A percentile compares a stretch with the other conserved stretches of the same genome.
Evolutionary conservation across 2,888 invertebrate species (phyloP).

Genomic region (Platycnemis pennipes): DNA sequence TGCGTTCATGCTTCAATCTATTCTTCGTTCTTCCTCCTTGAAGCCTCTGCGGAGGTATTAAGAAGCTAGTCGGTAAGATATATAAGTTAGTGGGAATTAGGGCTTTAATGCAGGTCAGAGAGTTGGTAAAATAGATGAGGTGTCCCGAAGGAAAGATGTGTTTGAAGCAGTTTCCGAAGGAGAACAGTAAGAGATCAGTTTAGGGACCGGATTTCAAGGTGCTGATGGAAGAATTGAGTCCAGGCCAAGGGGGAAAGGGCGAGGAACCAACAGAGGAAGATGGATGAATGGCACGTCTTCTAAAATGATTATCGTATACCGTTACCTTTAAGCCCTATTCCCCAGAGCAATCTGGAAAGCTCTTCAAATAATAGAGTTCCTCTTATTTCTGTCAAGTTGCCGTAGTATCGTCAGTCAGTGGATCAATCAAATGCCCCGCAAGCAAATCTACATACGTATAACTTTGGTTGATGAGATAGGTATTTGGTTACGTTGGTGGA

Average conservation of each 20-base stretch:
- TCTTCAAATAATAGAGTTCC: neutral
- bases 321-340: neutral
- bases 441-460: neutral
- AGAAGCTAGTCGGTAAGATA: neutral
- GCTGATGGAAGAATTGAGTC: neutral
- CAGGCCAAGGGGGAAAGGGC: neutral
- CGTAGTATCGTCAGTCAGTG: neutral
- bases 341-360: neutral
- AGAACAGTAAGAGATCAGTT: neutral
- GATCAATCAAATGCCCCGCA: neutral
- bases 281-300: neutral
- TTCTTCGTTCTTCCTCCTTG: neutral
- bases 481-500: no score
- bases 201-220: neutral
- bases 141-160: neutral
- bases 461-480: no score
- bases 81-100: neutral
- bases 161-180: neutral
- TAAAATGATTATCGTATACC: neutral
- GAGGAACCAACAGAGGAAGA: neutral
- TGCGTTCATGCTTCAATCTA: neutral
- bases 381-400: neutral
- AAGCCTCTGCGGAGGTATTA: neutral
- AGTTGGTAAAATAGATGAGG: neutral
- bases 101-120: neutral